Percentiles rank a stretch among this genome's conserved stretches.
Conservation (phyloP, 2,888 invertebrate genomes). For the Trimorus sp. region DNA sequence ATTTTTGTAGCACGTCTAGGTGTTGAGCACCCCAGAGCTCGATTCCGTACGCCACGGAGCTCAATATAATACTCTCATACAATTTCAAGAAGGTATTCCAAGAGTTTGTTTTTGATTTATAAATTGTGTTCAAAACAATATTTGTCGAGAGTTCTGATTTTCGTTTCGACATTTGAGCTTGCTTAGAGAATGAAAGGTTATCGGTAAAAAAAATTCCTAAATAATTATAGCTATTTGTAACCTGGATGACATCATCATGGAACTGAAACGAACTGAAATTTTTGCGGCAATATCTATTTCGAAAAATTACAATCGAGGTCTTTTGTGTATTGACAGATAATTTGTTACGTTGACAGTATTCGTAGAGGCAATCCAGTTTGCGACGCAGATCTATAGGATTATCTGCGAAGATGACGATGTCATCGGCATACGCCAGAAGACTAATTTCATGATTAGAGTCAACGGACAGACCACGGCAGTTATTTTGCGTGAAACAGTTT, state of each 20-base stretch:
- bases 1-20: too few species aligned
- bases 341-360: too few species aligned
- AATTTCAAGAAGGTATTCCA: background rate
- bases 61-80: background rate
- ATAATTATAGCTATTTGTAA: background rate
- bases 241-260: background rate
- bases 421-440: background rate
- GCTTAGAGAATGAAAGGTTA: too few species aligned
- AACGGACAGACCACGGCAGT: background rate
- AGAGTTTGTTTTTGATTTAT: background rate
- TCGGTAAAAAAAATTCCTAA: background rate
- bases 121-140: background rate
- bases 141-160: too few species aligned
- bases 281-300: background rate
- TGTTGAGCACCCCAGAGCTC: too few species aligned
- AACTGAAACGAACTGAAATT: background rate
- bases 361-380: background rate
- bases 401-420: background rate
- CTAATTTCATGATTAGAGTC: background rate
- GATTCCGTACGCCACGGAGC: too few species aligned
- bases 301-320: too few species aligned
- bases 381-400: background rate
- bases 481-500: background rate
- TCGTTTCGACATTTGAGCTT: too few species aligned
- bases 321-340: too few species aligned